Conservation (phyloP, 2,797 vertebrate species). For the Oceanodroma leucorhoa region DNA sequence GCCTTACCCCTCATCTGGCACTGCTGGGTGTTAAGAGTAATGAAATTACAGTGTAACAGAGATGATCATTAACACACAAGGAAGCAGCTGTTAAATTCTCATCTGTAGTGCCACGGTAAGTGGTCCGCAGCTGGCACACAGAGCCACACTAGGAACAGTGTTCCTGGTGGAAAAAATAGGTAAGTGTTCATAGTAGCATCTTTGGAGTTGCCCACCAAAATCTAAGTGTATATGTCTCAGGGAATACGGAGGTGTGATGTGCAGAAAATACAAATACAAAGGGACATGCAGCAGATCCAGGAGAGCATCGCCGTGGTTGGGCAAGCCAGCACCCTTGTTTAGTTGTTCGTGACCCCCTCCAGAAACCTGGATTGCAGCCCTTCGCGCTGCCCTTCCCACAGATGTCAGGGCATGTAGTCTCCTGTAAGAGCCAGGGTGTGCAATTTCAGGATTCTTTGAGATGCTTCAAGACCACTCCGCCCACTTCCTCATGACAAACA, state of each 20-base stretch:
- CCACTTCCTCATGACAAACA: not conserved
- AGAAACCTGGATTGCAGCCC: not conserved
- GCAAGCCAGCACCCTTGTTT: not conserved
- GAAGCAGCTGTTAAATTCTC: not conserved
- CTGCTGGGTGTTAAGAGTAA: not conserved
- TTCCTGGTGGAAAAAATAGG: not conserved
- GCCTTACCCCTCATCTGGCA: not conserved
- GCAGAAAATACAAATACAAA: not conserved
- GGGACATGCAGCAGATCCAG: not conserved
- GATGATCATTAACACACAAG: fast-evolving
- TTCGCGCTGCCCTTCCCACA: fast-evolving
- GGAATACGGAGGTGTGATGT: fast-evolving
- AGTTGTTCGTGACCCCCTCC: not conserved
- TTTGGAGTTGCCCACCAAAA: not conserved
- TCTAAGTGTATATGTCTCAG: not conserved
- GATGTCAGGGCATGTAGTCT: not conserved
- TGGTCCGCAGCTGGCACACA: not conserved
- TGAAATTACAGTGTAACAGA: not conserved
- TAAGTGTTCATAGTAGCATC: not conserved
- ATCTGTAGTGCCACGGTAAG: fast-evolving
- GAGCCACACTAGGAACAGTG: fast-evolving
- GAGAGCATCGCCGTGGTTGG: fast-evolving
- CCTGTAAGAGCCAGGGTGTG: not conserved
- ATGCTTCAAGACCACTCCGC: not conserved
- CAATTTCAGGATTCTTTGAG: not conserved